Percentiles rank a stretch among this genome's conserved stretches.
Evolutionary conservation across 2,888 invertebrate species (phyloP).

Genomic region (Parelbella ahira): DNA sequence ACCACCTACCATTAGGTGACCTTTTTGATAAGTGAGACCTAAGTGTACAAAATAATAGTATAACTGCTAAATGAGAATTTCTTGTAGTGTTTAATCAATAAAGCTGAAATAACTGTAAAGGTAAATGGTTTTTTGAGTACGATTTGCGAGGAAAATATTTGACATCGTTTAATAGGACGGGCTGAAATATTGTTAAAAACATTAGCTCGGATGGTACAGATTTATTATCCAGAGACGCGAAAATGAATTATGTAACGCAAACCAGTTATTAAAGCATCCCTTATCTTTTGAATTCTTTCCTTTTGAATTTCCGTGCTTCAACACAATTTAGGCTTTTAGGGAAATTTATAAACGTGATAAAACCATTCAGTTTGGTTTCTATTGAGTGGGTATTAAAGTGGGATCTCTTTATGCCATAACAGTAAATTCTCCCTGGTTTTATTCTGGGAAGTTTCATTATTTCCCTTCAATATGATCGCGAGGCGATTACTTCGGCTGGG

Average conservation of each 20-base stretch:
- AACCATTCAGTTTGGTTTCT: slow-evolving; percentile 7
- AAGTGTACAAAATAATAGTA: too few species aligned
- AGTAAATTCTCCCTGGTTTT: slow-evolving; percentile 32
- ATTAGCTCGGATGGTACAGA: slow-evolving; percentile 20
- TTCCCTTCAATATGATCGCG: slow-evolving; percentile 45
- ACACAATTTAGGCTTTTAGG: slow-evolving; percentile 19
- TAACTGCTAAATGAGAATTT: too few species aligned
- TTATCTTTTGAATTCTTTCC: slow-evolving; percentile 21
- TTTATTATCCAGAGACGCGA: slow-evolving; percentile 22
- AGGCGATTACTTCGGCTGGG: slow-evolving; percentile 39
- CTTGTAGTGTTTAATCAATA: too few species aligned
- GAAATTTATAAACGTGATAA: slow-evolving; percentile 21
- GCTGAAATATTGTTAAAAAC: slow-evolving; percentile 19
- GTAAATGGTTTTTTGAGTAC: too few species aligned
- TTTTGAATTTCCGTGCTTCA: slow-evolving; percentile 14
- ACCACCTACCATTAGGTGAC: too few species aligned
- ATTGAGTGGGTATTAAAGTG: slow-evolving; percentile 9
- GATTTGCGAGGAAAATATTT: slow-evolving; percentile 19
- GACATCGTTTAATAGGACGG: slow-evolving; percentile 7
- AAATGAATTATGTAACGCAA: slow-evolving; percentile 24
- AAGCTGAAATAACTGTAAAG: too few species aligned
- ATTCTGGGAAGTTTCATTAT: slow-evolving; percentile 41
- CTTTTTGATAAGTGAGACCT: too few species aligned
- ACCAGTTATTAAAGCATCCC: slow-evolving; percentile 24
- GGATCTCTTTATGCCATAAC: slow-evolving; percentile 31